Percentiles rank a stretch among this genome's conserved stretches.
Conservation (phyloP, 1,140 invertebrate genomes). For the Pseudobourletiella spinata region DNA sequence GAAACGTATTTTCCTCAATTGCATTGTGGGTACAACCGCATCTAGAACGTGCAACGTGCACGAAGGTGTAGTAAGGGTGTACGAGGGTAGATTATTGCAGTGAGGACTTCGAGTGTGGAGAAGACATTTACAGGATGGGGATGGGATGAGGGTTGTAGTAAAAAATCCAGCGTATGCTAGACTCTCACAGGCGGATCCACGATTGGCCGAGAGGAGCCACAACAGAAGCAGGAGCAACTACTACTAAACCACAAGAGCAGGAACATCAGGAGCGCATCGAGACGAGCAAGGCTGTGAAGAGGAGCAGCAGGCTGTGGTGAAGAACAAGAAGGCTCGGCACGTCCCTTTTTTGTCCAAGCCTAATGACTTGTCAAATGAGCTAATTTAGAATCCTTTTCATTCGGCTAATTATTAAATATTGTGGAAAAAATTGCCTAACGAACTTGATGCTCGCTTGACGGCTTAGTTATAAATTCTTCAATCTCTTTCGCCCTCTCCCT, state of each 20-base stretch:
- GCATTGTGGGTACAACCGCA: no score
- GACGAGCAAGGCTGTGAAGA: neutral
- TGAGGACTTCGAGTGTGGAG: no score
- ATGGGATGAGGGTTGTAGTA: no score
- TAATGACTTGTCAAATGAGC: conserved; percentile 37
- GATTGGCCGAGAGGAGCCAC: no score
- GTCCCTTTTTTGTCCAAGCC: conserved; percentile 28
- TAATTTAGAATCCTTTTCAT: conserved; percentile 35
- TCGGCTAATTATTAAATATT: conserved; percentile 37
- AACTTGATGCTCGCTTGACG: conserved; percentile 35
- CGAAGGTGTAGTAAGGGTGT: no score
- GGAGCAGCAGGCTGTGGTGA: neutral
- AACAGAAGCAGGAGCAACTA: no score
- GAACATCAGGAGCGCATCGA: neutral
- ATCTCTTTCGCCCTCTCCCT: neutral
- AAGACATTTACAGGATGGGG: no score
- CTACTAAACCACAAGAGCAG: neutral
- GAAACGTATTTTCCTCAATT: no score
- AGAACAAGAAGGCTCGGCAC: conserved; percentile 12
- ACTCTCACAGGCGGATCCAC: no score
- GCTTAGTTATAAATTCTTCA: conserved; percentile 26
- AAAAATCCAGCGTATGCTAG: no score
- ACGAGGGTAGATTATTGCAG: no score
- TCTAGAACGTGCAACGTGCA: no score
- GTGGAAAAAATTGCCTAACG: conserved; percentile 37